Evolutionary conservation across 2,888 invertebrate species (phyloP), one percentile per base, ranked within the genome.

Genomic region (Parnassius apollo): DNA sequence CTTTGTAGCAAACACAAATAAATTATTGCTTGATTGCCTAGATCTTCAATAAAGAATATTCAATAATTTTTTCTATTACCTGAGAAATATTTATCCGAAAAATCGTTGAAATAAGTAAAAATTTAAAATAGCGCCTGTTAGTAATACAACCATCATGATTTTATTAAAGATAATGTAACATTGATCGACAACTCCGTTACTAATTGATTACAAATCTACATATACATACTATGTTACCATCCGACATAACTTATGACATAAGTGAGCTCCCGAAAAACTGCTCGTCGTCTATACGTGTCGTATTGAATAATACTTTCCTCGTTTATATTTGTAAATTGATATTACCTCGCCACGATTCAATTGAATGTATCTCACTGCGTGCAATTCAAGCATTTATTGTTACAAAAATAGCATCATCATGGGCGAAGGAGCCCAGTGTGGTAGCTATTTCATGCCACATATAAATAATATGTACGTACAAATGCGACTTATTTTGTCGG

Each of bases 261-360:
- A 42, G 18, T 55, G 13, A 50, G 35, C 25, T 45, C 13, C 10
- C 52, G 42, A 48, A 50, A 55, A n/a, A 50, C 25, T 60, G 51
- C 0, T 9, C 35, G 22, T 35, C 25, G 50, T 44, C 44, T 35
- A 42, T 7, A 25, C 42, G 50, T 11, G 42, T 44, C 1, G 11
- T 22, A 52, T 52, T 35, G 44, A 62, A 58, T 60, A 54, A 46
- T 54, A 25, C 25, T 18, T 18, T 18, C 25, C 12, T 25, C 2
- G 10, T 53, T 42, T 12, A 25, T 56, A 45, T 35, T 57, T 22
- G 48, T 61, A 57, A 66, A 61, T 61, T 64, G 59, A 59, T 53
- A 50, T 64, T 55, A 53, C 59, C 63, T 61, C 46, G 57, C 59
- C 42, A 42, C 46, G 60, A 63, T 62, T 55, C 50, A 45, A 18